These are phyloP conservation scores for Bubo blakistoni DNA, from an alignment of 2,113 vertebrate species.

Conservation along the genomic window DNA sequence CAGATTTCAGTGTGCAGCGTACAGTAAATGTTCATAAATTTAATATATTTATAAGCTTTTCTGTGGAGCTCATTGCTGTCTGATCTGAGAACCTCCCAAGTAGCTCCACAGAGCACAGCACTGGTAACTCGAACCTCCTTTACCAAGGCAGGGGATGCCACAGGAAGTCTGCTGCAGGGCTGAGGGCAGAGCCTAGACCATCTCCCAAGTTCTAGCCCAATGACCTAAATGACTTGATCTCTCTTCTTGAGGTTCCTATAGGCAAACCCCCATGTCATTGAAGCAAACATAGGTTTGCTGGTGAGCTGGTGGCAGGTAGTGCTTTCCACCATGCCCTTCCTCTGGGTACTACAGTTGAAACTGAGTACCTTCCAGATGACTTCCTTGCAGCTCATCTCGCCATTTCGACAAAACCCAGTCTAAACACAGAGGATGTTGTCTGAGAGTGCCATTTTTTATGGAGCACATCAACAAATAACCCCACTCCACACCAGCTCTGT, in stretches of 20 bases:
- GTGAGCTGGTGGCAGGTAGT: background rate
- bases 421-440: background rate
- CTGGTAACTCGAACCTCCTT: background rate
- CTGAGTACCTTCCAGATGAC: background rate
- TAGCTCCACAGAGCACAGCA: constrained; percentile 4
- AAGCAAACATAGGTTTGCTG: background rate
- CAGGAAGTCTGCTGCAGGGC: background rate
- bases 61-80: background rate
- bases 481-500: background rate
- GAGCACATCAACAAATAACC: background rate
- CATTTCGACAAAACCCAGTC: background rate
- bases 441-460: background rate
- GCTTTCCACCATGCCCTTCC: background rate
- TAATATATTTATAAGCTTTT: constrained; percentile 68
- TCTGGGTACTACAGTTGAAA: background rate
- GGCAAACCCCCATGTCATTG: background rate
- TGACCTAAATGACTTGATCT: background rate
- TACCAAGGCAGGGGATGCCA: fast-evolving
- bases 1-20: constrained; percentile 66
- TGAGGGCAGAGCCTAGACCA: background rate
- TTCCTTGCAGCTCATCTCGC: background rate
- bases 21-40: constrained; percentile 71
- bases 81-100: constrained; percentile 26
- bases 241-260: background rate
- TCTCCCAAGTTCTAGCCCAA: fast-evolving